phyloP scores from a whole-genome alignment of 2,888 invertebrate species.

The Diachrysia chrysitis region DNA sequence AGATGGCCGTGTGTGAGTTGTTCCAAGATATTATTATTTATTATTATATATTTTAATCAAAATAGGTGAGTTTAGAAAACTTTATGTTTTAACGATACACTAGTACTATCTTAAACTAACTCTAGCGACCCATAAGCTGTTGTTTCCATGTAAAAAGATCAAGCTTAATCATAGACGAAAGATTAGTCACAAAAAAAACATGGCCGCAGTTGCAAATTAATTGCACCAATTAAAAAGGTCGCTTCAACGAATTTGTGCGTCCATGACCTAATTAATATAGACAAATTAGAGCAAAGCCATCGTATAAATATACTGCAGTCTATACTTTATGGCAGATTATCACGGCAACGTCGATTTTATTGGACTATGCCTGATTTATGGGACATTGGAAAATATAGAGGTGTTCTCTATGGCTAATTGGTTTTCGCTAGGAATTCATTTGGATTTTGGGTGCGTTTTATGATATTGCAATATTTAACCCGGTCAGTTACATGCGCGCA shows the following conservation, averaged over 20 bases:
- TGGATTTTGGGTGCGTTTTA: background rate
- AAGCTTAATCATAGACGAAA: background rate
- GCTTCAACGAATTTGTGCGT: constrained; percentile 46
- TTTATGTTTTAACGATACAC: too few species aligned
- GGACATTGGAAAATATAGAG: constrained; percentile 1
- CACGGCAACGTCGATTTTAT: constrained; percentile 40
- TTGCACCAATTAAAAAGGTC: constrained; percentile 59
- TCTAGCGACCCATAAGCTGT: too few species aligned
- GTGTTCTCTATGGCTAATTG: background rate
- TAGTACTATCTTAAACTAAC: too few species aligned
- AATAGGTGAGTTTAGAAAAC: too few species aligned
- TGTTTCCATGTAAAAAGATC: background rate
- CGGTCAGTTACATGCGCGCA: background rate
- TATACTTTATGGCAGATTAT: constrained; percentile 40
- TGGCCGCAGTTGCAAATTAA: constrained; percentile 48
- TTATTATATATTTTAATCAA: too few species aligned
- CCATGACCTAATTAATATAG: constrained; percentile 56
- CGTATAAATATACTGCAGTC: constrained; percentile 22
- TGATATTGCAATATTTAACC: background rate
- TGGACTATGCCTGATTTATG: constrained; percentile 32
- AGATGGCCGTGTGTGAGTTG: too few species aligned
- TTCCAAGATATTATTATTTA: too few species aligned
- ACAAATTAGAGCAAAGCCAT: constrained; percentile 30
- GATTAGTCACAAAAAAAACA: constrained; percentile 12
- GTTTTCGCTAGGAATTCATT: background rate